Percentiles rank a stretch among this genome's conserved stretches.
phyloP scores from a whole-genome alignment of 2,113 vertebrate species.

The Paedocypris sp. region DNA sequence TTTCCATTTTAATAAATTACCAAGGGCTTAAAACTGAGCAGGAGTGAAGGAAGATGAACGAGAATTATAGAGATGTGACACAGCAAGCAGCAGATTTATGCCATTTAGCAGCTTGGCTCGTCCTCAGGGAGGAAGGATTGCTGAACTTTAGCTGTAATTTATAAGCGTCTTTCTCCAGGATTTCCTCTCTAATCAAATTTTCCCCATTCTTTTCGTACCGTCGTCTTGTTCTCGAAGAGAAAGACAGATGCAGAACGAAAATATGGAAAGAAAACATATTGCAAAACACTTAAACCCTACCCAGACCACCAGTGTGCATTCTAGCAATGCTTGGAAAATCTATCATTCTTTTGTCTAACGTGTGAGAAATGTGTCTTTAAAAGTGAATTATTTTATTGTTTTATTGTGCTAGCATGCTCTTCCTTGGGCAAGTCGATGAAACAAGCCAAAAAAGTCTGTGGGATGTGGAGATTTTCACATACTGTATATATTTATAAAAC shows the following conservation, averaged over 20 bases:
- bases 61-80: constrained; percentile 28
- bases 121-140: constrained; percentile 16
- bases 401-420: too few species aligned
- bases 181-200: constrained; percentile 32
- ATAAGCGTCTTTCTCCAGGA: constrained; percentile 29
- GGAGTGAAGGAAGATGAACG: not conserved
- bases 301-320: constrained; percentile 11
- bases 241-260: constrained; percentile 1
- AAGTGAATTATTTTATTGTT: too few species aligned
- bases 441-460: not conserved
- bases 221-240: constrained; percentile 5
- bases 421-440: constrained; percentile 5
- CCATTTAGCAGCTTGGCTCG: constrained; percentile 14
- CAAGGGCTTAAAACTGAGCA: not conserved
- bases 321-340: constrained; percentile 14
- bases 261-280: not conserved
- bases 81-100: constrained; percentile 19
- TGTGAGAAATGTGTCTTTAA: constrained; percentile 21
- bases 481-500: not conserved
- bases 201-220: constrained; percentile 12
- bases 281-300: constrained; percentile 5
- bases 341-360: constrained; percentile 8
- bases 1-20: not conserved
- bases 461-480: not conserved
- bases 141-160: constrained; percentile 36